A percentile compares a stretch with the other conserved stretches of the same genome.
Evolutionary conservation across 2,888 invertebrate species (phyloP).

Genomic region (Hypomecis punctinalis): DNA sequence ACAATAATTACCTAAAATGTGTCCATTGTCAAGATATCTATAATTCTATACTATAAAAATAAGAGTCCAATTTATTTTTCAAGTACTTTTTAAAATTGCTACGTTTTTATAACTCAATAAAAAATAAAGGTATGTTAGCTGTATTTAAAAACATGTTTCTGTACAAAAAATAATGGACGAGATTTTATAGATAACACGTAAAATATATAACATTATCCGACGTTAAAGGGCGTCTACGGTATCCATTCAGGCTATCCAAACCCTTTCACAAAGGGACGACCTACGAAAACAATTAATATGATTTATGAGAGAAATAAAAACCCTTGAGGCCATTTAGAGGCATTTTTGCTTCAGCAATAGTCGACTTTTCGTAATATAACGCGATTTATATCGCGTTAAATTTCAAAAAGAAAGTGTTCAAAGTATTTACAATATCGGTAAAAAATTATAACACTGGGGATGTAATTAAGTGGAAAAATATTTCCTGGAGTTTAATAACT

Average conservation of each 20-base stretch:
- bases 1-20: too few relatives aligned
- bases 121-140: too few relatives aligned
- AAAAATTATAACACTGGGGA: neutral
- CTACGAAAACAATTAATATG: slow-evolving; percentile 78
- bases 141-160: neutral
- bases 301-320: slow-evolving; percentile 79
- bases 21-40: too few relatives aligned
- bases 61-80: too few relatives aligned
- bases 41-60: too few relatives aligned
- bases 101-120: too few relatives aligned
- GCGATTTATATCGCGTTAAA: slow-evolving; percentile 68
- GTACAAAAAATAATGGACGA: neutral
- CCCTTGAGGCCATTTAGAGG: slow-evolving; percentile 73
- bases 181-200: neutral
- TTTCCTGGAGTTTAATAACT: too few relatives aligned
- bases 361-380: slow-evolving; percentile 69
- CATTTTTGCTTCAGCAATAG: slow-evolving; percentile 74
- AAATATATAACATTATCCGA: slow-evolving; percentile 13
- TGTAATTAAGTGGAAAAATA: too few relatives aligned
- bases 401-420: slow-evolving; percentile 41
- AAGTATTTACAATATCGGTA: slow-evolving; percentile 11
- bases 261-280: slow-evolving; percentile 60
- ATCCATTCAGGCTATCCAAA: slow-evolving; percentile 49
- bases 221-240: slow-evolving; percentile 30
- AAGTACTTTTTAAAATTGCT: too few relatives aligned